These are phyloP conservation scores for Palaemon carinicauda DNA, from an alignment of 1,140 invertebrate species.

Conservation along the genomic window DNA sequence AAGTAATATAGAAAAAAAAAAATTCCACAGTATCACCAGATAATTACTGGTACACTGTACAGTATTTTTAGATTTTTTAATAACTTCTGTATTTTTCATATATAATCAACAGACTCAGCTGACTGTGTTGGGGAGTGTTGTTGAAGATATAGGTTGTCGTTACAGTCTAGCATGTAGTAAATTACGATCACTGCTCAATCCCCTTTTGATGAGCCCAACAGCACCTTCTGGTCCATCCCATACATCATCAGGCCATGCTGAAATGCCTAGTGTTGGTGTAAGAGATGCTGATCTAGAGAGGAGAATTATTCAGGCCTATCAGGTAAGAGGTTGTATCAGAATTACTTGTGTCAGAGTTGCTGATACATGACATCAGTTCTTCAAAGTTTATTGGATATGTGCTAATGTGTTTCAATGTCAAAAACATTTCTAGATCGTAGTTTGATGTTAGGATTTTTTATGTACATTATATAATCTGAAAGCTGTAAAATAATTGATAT, in stretches of 20 bases:
- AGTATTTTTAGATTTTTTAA: too few species aligned
- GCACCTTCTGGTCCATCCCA: slow-evolving; percentile 66
- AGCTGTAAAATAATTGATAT: too few species aligned
- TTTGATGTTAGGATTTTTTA: too few species aligned
- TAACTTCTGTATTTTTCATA: too few species aligned
- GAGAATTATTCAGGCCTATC: slow-evolving; percentile 81
- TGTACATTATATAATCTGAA: too few species aligned
- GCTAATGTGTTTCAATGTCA: too few species aligned
- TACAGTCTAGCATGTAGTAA: slow-evolving; percentile 85
- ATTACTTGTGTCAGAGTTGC: not conserved
- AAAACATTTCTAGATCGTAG: too few species aligned
- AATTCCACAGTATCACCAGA: too few species aligned
- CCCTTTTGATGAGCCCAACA: slow-evolving; percentile 70
- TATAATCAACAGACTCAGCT: slow-evolving; percentile 66
- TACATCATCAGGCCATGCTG: slow-evolving; percentile 72
- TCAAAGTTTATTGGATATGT: too few species aligned
- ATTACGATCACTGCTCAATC: slow-evolving; percentile 78
- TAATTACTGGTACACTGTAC: too few species aligned
- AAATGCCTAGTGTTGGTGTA: slow-evolving; percentile 62
- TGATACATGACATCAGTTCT: not conserved
- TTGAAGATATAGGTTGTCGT: slow-evolving; percentile 83
- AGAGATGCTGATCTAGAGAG: slow-evolving; percentile 68
- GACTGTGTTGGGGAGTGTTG: slow-evolving; percentile 69
- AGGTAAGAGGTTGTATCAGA: slow-evolving; percentile 66
- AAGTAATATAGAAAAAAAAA: too few species aligned